Evolutionary conservation across 2,888 invertebrate genomes (phyloP).

Genomic region (Drosophila pseudotakahashii): DNA sequence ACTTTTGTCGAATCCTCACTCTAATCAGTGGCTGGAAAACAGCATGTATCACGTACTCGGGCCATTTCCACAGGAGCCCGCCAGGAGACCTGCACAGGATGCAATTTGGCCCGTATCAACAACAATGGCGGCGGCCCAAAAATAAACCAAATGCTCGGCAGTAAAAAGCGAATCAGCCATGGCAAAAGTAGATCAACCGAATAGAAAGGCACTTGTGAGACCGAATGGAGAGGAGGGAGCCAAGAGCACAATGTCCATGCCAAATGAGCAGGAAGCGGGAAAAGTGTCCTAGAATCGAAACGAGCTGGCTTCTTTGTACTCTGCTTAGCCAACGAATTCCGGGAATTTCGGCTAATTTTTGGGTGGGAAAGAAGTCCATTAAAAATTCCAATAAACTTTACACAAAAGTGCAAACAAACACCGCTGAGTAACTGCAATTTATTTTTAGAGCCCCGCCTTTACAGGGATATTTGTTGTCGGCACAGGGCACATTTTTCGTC

Average conservation of each 20-base stretch:
- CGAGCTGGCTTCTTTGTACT: slow-evolving; percentile 8
- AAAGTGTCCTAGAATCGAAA: slow-evolving; percentile 4
- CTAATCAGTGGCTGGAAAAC: slow-evolving; percentile 59
- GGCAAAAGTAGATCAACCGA: slow-evolving; percentile 61
- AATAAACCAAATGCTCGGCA: slow-evolving; percentile 37
- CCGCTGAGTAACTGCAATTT: slow-evolving; percentile 22
- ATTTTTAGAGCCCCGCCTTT: slow-evolving; percentile 9
- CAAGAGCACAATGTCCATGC: slow-evolving; percentile 58
- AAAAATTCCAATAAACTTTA: slow-evolving; percentile 29
- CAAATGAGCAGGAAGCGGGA: slow-evolving; percentile 45
- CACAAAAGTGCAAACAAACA: slow-evolving; percentile 19
- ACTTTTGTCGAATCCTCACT: slow-evolving; percentile 11
- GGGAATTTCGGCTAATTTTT: slow-evolving; percentile 9
- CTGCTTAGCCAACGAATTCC: not conserved
- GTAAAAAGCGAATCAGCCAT: slow-evolving; percentile 63
- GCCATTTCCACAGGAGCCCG: slow-evolving; percentile 8
- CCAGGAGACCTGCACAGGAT: slow-evolving; percentile 49
- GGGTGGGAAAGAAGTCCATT: not conserved
- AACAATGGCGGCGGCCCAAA: slow-evolving; percentile 52
- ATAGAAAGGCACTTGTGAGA: slow-evolving; percentile 54
- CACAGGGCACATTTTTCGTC: slow-evolving; percentile 38
- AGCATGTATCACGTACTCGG: slow-evolving; percentile 53
- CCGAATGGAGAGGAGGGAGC: slow-evolving; percentile 47
- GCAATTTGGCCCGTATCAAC: slow-evolving; percentile 70
- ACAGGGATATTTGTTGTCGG: slow-evolving; percentile 36